phyloP scores from a whole-genome alignment of 2,888 invertebrate genomes.

The Drosophila colorata region DNA sequence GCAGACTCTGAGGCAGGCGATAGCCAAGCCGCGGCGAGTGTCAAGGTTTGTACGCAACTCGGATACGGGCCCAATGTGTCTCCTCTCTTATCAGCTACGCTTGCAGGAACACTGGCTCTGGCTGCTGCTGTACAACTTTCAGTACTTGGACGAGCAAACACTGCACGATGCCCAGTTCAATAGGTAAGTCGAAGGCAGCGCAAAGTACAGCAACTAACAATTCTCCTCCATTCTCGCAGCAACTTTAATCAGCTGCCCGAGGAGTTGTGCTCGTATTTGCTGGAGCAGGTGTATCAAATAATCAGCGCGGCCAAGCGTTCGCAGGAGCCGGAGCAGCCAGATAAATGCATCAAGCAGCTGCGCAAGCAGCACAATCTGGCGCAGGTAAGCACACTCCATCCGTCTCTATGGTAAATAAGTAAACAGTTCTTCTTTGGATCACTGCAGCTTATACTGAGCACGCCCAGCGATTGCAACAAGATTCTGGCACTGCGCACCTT shows the following conservation, averaged over 20 bases:
- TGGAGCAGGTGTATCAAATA: conserved; percentile 83
- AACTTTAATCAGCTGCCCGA: conserved; percentile 83
- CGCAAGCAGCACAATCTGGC: conserved; percentile 81
- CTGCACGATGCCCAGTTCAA: conserved; percentile 66
- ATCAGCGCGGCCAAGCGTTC: conserved; percentile 82
- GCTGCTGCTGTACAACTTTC: conserved; percentile 81
- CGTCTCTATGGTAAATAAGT: background rate
- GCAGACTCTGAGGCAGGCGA: conserved; percentile 57
- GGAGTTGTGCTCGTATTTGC: conserved; percentile 82
- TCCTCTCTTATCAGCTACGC: conserved; percentile 15
- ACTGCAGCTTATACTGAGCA: conserved; percentile 81
- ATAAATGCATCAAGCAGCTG: conserved; percentile 65
- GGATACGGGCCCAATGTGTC: conserved; percentile 30
- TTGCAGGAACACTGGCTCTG: conserved; percentile 81
- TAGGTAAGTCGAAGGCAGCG: conserved; percentile 58
- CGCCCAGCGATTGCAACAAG: conserved; percentile 83
- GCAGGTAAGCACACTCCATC: conserved; percentile 65
- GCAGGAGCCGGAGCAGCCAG: conserved; percentile 53
- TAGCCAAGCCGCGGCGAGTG: conserved; percentile 64
- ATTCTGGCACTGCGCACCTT: conserved; percentile 84
- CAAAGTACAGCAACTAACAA: too few species aligned
- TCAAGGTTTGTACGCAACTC: conserved; percentile 70
- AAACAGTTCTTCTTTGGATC: background rate
- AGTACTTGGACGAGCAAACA: conserved; percentile 69
- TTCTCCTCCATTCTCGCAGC: conserved; percentile 52